These are phyloP conservation scores for Platichthys flesus DNA, from an alignment of 2,113 vertebrate genomes.

Conservation along the genomic window DNA sequence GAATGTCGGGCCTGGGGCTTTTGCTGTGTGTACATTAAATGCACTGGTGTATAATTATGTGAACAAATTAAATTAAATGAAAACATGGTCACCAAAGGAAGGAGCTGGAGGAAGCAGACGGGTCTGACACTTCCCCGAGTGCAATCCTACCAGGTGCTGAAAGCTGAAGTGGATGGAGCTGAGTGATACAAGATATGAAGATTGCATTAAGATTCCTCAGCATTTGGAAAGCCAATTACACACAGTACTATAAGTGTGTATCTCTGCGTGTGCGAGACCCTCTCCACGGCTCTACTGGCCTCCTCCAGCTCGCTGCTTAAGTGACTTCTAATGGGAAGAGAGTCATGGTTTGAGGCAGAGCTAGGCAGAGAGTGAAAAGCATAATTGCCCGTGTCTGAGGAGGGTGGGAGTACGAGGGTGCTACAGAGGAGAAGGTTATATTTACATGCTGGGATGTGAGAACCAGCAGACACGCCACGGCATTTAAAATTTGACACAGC, in stretches of 20 bases:
- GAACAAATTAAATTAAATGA: not conserved
- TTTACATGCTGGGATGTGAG: slow-evolving; percentile 61
- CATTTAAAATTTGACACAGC: slow-evolving; percentile 58
- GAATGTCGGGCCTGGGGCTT: too few relatives aligned
- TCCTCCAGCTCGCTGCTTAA: slow-evolving; percentile 59
- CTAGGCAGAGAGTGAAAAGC: slow-evolving; percentile 58
- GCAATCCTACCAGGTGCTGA: slow-evolving; percentile 5
- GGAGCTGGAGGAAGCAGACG: not conserved
- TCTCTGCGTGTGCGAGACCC: slow-evolving; percentile 22
- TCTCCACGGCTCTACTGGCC: slow-evolving; percentile 42
- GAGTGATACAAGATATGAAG: slow-evolving; percentile 5
- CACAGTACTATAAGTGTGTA: slow-evolving; percentile 3
- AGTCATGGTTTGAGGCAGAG: slow-evolving; percentile 58
- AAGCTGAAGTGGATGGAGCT: not conserved
- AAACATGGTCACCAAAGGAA: not conserved
- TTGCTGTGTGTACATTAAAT: not conserved
- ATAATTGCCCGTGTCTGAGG: slow-evolving; percentile 68
- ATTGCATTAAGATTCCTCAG: slow-evolving; percentile 29
- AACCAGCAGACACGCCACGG: slow-evolving; percentile 41
- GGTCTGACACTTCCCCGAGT: not conserved
- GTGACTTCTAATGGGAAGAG: slow-evolving; percentile 65
- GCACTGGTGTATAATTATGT: too few relatives aligned
- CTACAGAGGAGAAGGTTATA: slow-evolving; percentile 71
- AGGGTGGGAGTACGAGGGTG: slow-evolving; percentile 54
- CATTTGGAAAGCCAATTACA: slow-evolving; percentile 35